Percentiles rank a stretch among this genome's conserved stretches.
Conservation (phyloP, 2,113 vertebrate genomes). For the Microcebus murinus region DNA sequence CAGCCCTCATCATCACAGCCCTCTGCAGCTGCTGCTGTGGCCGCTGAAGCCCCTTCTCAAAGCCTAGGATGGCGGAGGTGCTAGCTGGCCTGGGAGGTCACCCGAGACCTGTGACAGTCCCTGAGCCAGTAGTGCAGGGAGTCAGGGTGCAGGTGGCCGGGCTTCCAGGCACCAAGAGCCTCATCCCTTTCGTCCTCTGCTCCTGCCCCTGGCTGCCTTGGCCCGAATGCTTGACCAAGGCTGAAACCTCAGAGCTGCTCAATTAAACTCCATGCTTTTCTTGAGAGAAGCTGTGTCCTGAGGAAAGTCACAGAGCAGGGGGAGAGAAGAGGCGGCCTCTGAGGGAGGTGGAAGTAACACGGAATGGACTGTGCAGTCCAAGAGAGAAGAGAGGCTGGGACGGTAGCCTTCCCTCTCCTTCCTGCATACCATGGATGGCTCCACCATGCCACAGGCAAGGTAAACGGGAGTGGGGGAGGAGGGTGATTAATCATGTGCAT, state of each 20-base stretch:
- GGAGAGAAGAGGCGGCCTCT: neutral
- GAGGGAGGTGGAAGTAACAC: neutral
- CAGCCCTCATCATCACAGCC: slow-evolving; percentile 24
- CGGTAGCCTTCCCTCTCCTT: neutral
- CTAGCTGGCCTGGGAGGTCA: neutral
- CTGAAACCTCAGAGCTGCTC: neutral
- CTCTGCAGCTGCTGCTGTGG: slow-evolving; percentile 27
- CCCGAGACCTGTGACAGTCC: too few species aligned
- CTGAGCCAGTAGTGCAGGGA: neutral
- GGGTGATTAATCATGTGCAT: neutral
- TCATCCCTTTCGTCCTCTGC: neutral
- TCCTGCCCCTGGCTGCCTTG: neutral
- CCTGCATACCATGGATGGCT: neutral
- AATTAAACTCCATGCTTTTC: neutral
- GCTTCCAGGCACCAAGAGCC: neutral
- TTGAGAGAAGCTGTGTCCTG: neutral
- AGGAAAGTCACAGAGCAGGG: neutral
- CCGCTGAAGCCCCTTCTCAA: neutral
- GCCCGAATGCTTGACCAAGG: neutral
- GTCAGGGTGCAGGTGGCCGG: rapidly evolving
- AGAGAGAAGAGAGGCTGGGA: neutral
- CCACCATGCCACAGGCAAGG: neutral
- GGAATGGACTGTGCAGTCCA: neutral
- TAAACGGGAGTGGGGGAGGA: neutral
- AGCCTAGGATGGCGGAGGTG: too few species aligned